phyloP scores from a whole-genome alignment of 2,113 vertebrate genomes.

The Seriola rivoliana region DNA sequence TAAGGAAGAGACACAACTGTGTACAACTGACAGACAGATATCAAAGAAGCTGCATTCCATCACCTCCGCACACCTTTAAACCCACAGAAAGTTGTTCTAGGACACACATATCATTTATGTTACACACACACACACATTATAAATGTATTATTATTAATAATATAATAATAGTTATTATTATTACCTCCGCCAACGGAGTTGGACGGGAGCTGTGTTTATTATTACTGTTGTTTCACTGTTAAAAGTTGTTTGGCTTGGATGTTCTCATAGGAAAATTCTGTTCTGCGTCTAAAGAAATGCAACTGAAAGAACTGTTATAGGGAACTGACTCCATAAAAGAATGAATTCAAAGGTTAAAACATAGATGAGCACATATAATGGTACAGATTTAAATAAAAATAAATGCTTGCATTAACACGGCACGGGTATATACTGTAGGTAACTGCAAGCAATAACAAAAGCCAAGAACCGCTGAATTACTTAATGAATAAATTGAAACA shows the following conservation, averaged over 20 bases:
- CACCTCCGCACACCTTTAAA: constrained; percentile 71
- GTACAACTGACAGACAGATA: constrained; percentile 74
- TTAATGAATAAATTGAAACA: constrained; percentile 80
- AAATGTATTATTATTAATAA: constrained; percentile 76
- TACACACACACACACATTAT: constrained; percentile 79
- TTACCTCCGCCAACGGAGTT: constrained; percentile 61
- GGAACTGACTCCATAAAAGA: constrained; percentile 72
- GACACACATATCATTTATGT: constrained; percentile 79
- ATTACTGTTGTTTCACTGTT: constrained; percentile 77
- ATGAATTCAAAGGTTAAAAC: constrained; percentile 70
- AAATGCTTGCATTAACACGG: constrained; percentile 81
- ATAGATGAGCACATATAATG: constrained; percentile 78
- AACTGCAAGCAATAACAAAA: constrained; percentile 84
- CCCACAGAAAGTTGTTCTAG: constrained; percentile 77
- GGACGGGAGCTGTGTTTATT: constrained; percentile 69
- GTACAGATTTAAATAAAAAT: constrained; percentile 81
- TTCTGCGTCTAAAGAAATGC: constrained; percentile 74
- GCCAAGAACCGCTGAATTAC: constrained; percentile 80
- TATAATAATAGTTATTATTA: constrained; percentile 70
- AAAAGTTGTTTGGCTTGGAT: constrained; percentile 81
- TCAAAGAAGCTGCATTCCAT: constrained; percentile 82
- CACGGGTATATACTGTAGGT: constrained; percentile 81
- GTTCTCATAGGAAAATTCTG: constrained; percentile 76
- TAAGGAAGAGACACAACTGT: constrained; percentile 74
- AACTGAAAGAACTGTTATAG: constrained; percentile 73